These are phyloP conservation scores for Telenomus remus DNA, from an alignment of 1,140 invertebrate genomes.

Conservation along the genomic window DNA sequence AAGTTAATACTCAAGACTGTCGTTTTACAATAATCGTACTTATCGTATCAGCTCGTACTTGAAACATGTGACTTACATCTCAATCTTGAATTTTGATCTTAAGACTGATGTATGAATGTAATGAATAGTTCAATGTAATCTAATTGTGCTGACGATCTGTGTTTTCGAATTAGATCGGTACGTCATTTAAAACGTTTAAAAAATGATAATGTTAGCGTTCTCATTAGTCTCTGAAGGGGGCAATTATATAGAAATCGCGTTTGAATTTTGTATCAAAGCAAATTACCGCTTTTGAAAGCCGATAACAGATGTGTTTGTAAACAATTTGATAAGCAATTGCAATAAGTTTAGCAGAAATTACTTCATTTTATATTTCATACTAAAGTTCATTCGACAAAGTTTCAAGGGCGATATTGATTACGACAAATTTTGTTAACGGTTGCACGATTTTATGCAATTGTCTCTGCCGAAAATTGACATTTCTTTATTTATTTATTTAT, in stretches of 20 bases:
- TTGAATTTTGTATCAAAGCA: conserved; percentile 27
- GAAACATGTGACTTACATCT: too few relatives aligned
- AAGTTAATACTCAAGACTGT: not conserved
- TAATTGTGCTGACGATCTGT: not conserved
- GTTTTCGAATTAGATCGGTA: not conserved
- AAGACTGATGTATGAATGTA: not conserved
- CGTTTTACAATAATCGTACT: too few relatives aligned
- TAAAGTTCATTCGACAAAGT: conserved; percentile 42
- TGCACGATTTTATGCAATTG: too few relatives aligned
- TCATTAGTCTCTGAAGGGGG: conserved; percentile 17
- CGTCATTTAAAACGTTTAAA: not conserved
- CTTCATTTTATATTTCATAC: conserved; percentile 33
- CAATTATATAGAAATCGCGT: conserved; percentile 26
- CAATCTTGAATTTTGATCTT: not conserved
- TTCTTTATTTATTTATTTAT: too few relatives aligned
- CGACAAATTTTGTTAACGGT: not conserved
- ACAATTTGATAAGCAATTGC: conserved; percentile 20
- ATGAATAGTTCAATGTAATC: not conserved
- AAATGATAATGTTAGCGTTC: not conserved
- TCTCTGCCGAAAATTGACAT: too few relatives aligned
- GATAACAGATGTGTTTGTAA: conserved; percentile 31
- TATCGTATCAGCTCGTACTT: too few relatives aligned
- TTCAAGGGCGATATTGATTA: conserved; percentile 1
- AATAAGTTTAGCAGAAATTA: conserved; percentile 23
- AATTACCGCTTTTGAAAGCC: conserved; percentile 6